These are phyloP conservation scores for Vidua macroura DNA, from an alignment of 2,113 vertebrate species.

Conservation along the genomic window DNA sequence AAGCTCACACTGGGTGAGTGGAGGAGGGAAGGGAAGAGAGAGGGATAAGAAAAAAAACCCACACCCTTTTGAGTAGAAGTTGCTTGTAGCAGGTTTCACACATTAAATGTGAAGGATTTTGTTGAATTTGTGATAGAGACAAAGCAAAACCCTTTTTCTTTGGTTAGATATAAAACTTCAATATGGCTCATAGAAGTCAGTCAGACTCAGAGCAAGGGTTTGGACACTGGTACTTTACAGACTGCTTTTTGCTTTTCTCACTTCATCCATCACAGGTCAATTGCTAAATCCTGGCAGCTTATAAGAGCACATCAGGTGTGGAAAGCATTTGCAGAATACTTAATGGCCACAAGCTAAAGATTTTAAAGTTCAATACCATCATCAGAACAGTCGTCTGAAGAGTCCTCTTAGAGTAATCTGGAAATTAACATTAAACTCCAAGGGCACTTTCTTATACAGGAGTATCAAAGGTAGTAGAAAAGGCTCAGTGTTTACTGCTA, in stretches of 20 bases:
- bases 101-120: background rate
- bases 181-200: background rate
- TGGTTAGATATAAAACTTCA: background rate
- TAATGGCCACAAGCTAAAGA: conserved; percentile 23
- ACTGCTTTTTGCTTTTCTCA: conserved; percentile 15
- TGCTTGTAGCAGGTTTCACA: background rate
- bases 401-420: background rate
- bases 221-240: background rate
- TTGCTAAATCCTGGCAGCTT: conserved; percentile 43
- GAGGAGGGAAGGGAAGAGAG: background rate
- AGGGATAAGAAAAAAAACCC: background rate
- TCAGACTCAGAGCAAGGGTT: background rate
- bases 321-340: conserved; percentile 35
- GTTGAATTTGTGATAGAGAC: background rate
- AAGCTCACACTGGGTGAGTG: fast-evolving
- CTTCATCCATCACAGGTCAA: conserved; percentile 57
- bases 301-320: conserved; percentile 23
- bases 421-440: conserved; percentile 4
- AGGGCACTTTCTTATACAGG: background rate
- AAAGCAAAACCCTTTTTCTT: background rate
- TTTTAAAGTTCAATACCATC: conserved; percentile 51
- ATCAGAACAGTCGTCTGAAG: conserved; percentile 7
- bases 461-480: background rate
- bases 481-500: background rate
- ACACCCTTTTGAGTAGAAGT: background rate